A percentile compares a stretch with the other conserved stretches of the same genome.
phyloP scores from a whole-genome alignment of 2,888 invertebrate genomes.

The Ormia ochracea region DNA sequence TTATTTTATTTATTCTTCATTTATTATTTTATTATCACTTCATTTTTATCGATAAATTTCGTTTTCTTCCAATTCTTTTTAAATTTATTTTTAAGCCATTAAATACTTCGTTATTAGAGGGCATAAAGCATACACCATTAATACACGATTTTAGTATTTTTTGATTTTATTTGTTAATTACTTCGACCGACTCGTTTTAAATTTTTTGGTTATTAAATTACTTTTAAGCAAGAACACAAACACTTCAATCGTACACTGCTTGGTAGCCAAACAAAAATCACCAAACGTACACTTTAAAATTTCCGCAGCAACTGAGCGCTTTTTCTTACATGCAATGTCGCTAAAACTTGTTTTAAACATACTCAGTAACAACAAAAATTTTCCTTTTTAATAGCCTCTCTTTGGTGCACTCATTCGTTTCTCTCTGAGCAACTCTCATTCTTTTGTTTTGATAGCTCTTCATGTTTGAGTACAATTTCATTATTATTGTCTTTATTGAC shows the following conservation, averaged over 20 bases:
- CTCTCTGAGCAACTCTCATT: background rate
- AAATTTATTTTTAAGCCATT: background rate
- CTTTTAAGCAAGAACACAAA: slow-evolving; percentile 20
- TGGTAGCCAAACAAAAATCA: slow-evolving; percentile 28
- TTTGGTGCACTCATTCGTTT: slow-evolving; percentile 26
- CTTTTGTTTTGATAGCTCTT: background rate
- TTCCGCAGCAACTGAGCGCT: slow-evolving; percentile 64
- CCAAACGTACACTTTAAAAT: slow-evolving; percentile 64
- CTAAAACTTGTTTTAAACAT: slow-evolving; percentile 57
- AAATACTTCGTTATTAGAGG: background rate
- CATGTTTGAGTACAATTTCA: slow-evolving; percentile 20
- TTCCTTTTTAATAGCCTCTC: background rate
- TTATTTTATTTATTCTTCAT: background rate
- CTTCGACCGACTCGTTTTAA: slow-evolving; percentile 52
- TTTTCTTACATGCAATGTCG: slow-evolving; percentile 53
- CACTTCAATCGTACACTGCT: slow-evolving; percentile 26
- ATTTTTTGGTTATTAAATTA: slow-evolving; percentile 28
- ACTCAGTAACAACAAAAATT: slow-evolving; percentile 19
- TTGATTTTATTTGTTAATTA: slow-evolving; percentile 43
- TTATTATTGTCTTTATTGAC: slow-evolving; percentile 51
- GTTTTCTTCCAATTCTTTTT: slow-evolving; percentile 26
- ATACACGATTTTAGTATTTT: slow-evolving; percentile 8
- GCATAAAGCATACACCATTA: background rate
- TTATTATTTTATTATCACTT: slow-evolving; percentile 20
- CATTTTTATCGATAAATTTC: background rate